Evolutionary conservation across 2,888 invertebrate genomes (phyloP).

Genomic region (Chydorus sphaericus): DNA sequence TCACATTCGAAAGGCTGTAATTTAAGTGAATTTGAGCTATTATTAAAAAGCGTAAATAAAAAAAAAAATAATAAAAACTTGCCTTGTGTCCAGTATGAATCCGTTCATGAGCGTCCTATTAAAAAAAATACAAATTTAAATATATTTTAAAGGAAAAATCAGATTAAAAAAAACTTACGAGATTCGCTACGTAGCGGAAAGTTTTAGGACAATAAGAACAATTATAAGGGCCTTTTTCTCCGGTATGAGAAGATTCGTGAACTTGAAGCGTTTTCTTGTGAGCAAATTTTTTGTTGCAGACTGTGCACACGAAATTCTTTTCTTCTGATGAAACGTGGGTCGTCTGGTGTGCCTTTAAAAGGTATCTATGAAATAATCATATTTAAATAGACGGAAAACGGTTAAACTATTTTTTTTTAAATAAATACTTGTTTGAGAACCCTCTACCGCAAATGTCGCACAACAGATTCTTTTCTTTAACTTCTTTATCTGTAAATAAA

Average conservation of each 20-base stretch:
- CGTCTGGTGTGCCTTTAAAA: slow-evolving; percentile 42
- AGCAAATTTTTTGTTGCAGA: slow-evolving; percentile 29
- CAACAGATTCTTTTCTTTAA: slow-evolving; percentile 3
- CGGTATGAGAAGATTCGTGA: slow-evolving; percentile 5
- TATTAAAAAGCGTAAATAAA: too few species aligned
- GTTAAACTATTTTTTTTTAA: background rate
- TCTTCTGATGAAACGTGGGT: slow-evolving; percentile 35
- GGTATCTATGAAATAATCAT: slow-evolving; percentile 22
- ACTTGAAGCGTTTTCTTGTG: slow-evolving; percentile 11
- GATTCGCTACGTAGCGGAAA: slow-evolving; percentile 11
- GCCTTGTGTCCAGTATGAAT: slow-evolving; percentile 11
- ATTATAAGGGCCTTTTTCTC: slow-evolving; percentile 2
- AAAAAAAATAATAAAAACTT: too few species aligned
- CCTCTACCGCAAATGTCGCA: slow-evolving; percentile 12
- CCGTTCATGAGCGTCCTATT: slow-evolving; percentile 7
- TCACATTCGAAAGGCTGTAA: slow-evolving; percentile 10
- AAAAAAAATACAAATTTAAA: too few species aligned
- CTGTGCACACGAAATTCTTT: slow-evolving; percentile 34
- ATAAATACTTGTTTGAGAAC: slow-evolving; percentile 6
- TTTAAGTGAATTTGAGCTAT: too few species aligned
- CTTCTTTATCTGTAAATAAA: too few species aligned
- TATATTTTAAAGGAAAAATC: too few species aligned
- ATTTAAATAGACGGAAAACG: background rate
- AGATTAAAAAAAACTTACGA: too few species aligned
- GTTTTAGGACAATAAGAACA: slow-evolving; percentile 10